Evolutionary conservation across 2,888 invertebrate genomes (phyloP), one percentile per base, ranked within the genome.

Genomic region (Cheilosia scutellata): DNA sequence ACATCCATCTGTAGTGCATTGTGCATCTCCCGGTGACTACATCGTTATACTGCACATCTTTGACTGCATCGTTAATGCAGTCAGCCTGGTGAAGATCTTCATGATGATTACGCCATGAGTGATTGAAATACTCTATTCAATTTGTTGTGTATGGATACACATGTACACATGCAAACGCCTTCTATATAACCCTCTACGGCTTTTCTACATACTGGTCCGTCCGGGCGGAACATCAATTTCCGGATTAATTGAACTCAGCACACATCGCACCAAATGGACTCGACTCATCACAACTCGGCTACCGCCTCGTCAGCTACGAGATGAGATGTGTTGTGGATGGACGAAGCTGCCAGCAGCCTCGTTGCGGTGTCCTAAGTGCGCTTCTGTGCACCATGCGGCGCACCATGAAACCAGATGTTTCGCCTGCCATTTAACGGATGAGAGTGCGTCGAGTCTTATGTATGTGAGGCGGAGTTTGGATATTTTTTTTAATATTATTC

Each of bases 231-330:
- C 86, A 77, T 57, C 76, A 82, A 86, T 86, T 86, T 86, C 86
- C 86, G 86, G 82, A 86, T 86, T 86, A 86, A 86, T 86, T 86
- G 82, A 76, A 82, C 76, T 77, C 86, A 72, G 65, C 86, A 86
- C 82, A 86, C 86, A 86, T 86, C 72, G 55, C 86, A 86, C 86
- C 76, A 82, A 86, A 86, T 86, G 82, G 82, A 82, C 76, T 76
- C 62, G 86, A 72, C 72, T 66, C 76, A 76, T 75, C 63, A 66
- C 71, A 65, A 79, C 42, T 71, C 63, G 68, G 16, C 25, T 25
- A 7, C 16, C 66, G 29, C 53, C 7, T 31, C 27, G 27, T 49
- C 49, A 53, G 58, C 58, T n/a, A 49, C n/a, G 49, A 33, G 63
- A 31, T 55, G 70, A 60, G 58, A 47, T 47, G 25, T 51, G 55